A percentile compares a stretch with the other conserved stretches of the same genome.
Evolutionary conservation across 2,797 vertebrate species (phyloP).

Genomic region (Helostoma temminkii): DNA sequence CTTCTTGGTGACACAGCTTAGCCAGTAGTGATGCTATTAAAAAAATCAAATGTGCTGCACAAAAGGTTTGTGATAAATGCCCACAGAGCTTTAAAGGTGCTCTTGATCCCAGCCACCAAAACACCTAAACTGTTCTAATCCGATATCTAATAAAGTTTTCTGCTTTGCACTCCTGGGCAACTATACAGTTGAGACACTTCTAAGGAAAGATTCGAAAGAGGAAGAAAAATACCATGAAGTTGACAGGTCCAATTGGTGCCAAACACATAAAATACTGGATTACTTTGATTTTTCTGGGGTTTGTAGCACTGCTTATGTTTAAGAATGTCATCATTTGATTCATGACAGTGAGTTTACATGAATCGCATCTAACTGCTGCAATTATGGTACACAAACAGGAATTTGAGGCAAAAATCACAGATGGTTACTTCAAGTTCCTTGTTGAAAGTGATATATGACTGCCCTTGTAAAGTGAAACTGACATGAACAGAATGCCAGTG

Average conservation of each 20-base stretch:
- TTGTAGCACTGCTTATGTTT: slow-evolving; percentile 67
- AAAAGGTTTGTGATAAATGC: slow-evolving; percentile 76
- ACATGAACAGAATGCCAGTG: slow-evolving; percentile 27
- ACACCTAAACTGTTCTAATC: slow-evolving; percentile 60
- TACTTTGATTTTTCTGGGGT: slow-evolving; percentile 28
- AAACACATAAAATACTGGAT: slow-evolving; percentile 75
- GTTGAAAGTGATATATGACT: slow-evolving; percentile 34
- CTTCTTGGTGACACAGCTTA: slow-evolving; percentile 67
- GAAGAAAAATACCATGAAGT: slow-evolving; percentile 33
- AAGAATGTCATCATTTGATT: slow-evolving; percentile 17
- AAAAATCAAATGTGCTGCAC: slow-evolving; percentile 71
- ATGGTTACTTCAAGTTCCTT: slow-evolving; percentile 53
- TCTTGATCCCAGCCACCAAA: slow-evolving; percentile 71
- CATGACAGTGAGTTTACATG: slow-evolving; percentile 9
- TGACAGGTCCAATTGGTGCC: slow-evolving; percentile 44
- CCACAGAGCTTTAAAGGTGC: slow-evolving; percentile 74
- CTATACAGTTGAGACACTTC: slow-evolving; percentile 56
- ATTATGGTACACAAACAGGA: slow-evolving; percentile 33
- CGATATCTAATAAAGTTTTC: slow-evolving; percentile 54
- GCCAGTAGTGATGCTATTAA: slow-evolving; percentile 77
- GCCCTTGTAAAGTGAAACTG: slow-evolving; percentile 25
- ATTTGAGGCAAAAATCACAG: slow-evolving; percentile 49
- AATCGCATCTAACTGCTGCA: slow-evolving; percentile 27
- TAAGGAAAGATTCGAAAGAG: slow-evolving; percentile 38
- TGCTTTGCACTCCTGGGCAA: slow-evolving; percentile 53